Conservation (phyloP, 2,888 invertebrate species). For the Biston stratarius region DNA sequence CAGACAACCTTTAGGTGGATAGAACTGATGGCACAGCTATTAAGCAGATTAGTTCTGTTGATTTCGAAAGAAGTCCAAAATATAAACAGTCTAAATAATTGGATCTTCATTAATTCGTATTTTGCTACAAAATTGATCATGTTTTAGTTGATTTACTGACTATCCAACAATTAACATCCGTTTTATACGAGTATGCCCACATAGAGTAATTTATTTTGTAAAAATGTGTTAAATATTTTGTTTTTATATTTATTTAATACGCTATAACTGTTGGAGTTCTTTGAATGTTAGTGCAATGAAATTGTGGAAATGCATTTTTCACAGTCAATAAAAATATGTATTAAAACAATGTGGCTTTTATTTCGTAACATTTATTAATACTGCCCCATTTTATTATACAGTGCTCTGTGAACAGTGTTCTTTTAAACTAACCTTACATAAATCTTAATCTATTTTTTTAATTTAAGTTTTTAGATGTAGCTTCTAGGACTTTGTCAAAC, state of each 20-base stretch:
- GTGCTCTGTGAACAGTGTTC: slow-evolving; percentile 20
- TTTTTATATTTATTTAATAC: slow-evolving; percentile 37
- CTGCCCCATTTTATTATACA: slow-evolving; percentile 49
- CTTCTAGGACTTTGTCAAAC: neutral
- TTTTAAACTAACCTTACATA: neutral
- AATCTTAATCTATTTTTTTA: neutral
- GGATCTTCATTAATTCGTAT: neutral
- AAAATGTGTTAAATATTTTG: slow-evolving; percentile 27
- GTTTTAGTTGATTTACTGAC: neutral
- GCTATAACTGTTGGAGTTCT: slow-evolving; percentile 57
- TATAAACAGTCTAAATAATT: no score
- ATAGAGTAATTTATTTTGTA: slow-evolving; percentile 45
- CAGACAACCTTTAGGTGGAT: no score
- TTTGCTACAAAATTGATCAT: neutral
- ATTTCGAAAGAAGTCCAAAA: no score
- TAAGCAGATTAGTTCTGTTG: no score
- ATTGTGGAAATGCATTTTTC: slow-evolving; percentile 70
- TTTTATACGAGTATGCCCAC: slow-evolving; percentile 34
- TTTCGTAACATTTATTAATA: slow-evolving; percentile 52
- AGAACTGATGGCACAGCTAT: no score
- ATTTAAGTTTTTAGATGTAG: neutral
- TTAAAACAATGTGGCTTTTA: slow-evolving; percentile 57
- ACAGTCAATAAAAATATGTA: slow-evolving; percentile 78
- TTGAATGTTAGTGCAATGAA: slow-evolving; percentile 62
- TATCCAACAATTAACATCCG: neutral